Evolutionary conservation across 2,113 vertebrate genomes (phyloP).

Genomic region (Oreotragus oreotragus): DNA sequence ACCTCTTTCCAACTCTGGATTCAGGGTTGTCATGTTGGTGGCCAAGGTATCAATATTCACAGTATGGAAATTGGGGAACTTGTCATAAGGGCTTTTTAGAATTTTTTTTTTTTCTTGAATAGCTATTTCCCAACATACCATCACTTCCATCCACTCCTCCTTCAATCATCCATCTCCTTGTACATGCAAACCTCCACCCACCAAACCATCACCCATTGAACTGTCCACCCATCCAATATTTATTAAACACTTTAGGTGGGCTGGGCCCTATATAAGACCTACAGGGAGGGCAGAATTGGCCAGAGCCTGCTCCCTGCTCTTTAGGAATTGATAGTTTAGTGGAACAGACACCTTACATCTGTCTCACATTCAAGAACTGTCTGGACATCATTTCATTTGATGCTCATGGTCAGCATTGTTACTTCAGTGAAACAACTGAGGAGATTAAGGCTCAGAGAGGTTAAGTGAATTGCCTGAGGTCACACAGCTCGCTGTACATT

Average conservation of each 20-base stretch:
- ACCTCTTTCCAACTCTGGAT: not conserved
- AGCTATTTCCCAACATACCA: accelerated
- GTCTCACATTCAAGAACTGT: not conserved
- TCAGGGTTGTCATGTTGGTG: not conserved
- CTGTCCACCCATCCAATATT: not conserved
- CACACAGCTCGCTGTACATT: conserved; percentile 28
- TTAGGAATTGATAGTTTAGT: conserved; percentile 14
- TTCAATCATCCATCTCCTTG: not conserved
- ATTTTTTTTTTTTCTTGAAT: not conserved
- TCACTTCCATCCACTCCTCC: not conserved
- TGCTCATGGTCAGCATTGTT: not conserved
- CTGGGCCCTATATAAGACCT: not conserved
- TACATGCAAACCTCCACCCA: not conserved
- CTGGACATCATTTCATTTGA: conserved; percentile 25
- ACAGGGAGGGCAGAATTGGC: not conserved
- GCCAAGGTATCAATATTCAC: not conserved
- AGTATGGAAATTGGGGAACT: not conserved
- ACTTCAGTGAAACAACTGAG: conserved; percentile 9
- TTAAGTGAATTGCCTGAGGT: conserved; percentile 63
- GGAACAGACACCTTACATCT: conserved; percentile 46
- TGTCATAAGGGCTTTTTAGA: not conserved
- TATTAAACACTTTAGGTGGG: not conserved
- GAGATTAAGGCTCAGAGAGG: conserved; percentile 60
- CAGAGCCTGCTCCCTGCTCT: not conserved
- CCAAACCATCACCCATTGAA: not conserved